Percentiles rank a stretch among this genome's conserved stretches.
These are phyloP conservation scores for Tiliqua scincoides DNA, from an alignment of 2,113 vertebrate genomes.

Conservation along the genomic window DNA sequence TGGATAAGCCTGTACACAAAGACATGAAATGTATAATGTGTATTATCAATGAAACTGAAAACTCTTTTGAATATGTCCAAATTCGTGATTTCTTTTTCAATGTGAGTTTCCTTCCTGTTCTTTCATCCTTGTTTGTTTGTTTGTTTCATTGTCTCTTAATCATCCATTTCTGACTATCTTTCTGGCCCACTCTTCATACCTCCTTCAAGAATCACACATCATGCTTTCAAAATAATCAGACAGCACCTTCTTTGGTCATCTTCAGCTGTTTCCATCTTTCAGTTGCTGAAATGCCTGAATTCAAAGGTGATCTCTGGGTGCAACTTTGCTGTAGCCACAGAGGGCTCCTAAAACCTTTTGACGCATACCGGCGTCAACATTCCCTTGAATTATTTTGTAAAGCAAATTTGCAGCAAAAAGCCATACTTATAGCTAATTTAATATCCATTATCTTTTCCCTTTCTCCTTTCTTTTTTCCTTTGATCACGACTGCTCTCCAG, in stretches of 20 bases:
- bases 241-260: neutral
- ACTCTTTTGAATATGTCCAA: too few species aligned
- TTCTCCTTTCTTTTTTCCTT: neutral
- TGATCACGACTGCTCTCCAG: slow-evolving; percentile 25
- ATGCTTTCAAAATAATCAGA: neutral
- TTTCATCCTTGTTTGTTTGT: neutral
- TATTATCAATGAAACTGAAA: too few species aligned
- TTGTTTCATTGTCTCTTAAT: neutral
- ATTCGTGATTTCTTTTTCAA: too few species aligned
- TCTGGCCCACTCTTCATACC: neutral
- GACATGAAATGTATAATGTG: too few species aligned
- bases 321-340: slow-evolving; percentile 1
- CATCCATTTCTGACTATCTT: neutral
- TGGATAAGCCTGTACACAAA: too few species aligned
- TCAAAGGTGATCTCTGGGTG: slow-evolving; percentile 15
- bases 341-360: neutral
- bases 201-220: neutral
- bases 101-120: neutral
- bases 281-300: neutral
- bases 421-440: slow-evolving; percentile 16
- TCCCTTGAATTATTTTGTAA: neutral
- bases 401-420: slow-evolving; percentile 23
- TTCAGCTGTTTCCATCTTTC: neutral
- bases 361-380: neutral
- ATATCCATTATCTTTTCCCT: neutral